phyloP scores from a whole-genome alignment of 2,797 vertebrate species.

The Varecia variegata region DNA sequence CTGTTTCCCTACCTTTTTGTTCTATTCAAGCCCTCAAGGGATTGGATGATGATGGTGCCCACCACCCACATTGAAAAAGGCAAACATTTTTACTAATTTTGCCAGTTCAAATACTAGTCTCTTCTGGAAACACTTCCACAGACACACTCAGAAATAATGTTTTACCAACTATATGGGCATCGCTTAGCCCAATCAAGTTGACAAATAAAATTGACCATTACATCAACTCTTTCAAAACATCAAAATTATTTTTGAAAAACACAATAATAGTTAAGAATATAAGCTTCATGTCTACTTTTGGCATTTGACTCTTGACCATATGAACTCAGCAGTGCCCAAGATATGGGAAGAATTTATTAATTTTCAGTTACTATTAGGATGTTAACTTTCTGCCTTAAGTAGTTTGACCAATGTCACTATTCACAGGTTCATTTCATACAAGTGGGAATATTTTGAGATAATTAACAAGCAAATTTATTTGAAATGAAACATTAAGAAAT shows the following conservation, averaged over 20 bases:
- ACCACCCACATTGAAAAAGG: not conserved
- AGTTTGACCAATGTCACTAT: not conserved
- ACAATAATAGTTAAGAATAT: not conserved
- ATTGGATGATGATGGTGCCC: not conserved
- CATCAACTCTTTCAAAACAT: not conserved
- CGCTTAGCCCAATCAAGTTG: not conserved
- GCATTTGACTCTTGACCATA: not conserved
- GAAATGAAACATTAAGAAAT: constrained; percentile 21
- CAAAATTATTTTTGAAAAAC: not conserved
- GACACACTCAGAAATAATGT: not conserved
- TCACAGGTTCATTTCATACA: not conserved
- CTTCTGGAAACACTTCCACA: not conserved
- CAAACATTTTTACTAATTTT: not conserved
- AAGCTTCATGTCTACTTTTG: not conserved
- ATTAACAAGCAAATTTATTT: not conserved
- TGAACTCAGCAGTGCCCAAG: rapidly evolving
- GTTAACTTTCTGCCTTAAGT: not conserved
- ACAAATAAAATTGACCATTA: not conserved
- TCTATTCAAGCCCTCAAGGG: not conserved
- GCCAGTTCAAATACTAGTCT: not conserved
- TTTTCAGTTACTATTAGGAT: not conserved
- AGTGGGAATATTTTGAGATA: not conserved
- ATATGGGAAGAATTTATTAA: not conserved
- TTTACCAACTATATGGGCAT: not conserved
- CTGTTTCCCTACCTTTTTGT: not conserved